phyloP scores from a whole-genome alignment of 2,888 invertebrate species.

The Fabriciana adippe region DNA sequence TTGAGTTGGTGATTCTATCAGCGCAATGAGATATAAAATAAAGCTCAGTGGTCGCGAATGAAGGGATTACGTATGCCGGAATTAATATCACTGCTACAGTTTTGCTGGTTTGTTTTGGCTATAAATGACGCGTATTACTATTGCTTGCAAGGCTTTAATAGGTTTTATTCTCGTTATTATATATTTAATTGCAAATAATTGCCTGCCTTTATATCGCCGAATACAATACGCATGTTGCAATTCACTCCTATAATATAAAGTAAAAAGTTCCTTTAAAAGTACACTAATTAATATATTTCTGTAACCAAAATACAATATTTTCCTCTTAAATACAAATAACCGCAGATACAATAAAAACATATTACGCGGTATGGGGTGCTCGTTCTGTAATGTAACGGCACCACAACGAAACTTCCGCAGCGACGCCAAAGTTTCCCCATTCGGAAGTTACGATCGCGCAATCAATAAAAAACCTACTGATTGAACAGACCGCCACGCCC shows the following conservation, averaged over 20 bases:
- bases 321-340: constrained; percentile 8
- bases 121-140: constrained; percentile 5
- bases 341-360: constrained; percentile 26
- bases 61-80: constrained; percentile 34
- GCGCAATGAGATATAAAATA: constrained; percentile 66
- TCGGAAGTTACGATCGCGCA: constrained; percentile 39
- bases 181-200: neutral
- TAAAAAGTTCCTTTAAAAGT: neutral
- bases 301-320: constrained; percentile 14
- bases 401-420: constrained; percentile 38
- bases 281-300: constrained; percentile 2
- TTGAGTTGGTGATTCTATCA: constrained; percentile 54
- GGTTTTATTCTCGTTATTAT: neutral
- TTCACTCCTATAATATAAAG: too few relatives aligned
- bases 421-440: constrained; percentile 40
- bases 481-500: constrained; percentile 39
- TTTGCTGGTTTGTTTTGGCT: constrained; percentile 12
- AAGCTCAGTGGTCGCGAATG: constrained; percentile 50
- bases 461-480: constrained; percentile 42
- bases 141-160: constrained; percentile 5
- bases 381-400: constrained; percentile 34
- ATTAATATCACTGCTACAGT: constrained; percentile 27
- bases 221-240: too few relatives aligned
- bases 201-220: neutral
- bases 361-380: constrained; percentile 29